phyloP scores from a whole-genome alignment of 2,797 vertebrate species.

The Poecilia wingei region DNA sequence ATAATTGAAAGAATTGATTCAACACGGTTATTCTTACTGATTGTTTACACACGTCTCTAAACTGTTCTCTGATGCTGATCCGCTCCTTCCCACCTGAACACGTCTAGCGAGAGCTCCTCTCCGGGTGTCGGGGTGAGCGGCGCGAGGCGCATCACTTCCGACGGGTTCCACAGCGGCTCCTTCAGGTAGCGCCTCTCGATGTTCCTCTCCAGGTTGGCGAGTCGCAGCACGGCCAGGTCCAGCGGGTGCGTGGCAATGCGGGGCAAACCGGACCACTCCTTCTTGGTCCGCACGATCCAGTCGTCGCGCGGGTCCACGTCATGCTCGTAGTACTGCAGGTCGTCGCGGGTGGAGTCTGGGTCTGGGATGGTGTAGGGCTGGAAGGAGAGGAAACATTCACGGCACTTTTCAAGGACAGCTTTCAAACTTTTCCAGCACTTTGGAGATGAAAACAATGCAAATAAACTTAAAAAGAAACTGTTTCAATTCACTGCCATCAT shows the following conservation, averaged over 20 bases:
- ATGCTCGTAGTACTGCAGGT: constrained; percentile 92
- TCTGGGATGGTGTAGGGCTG: constrained; percentile 90
- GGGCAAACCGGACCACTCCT: constrained; percentile 85
- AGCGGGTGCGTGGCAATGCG: constrained; percentile 88
- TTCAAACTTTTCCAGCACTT: too few species aligned
- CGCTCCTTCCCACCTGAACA: constrained; percentile 67
- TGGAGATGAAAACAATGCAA: background rate
- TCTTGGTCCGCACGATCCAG: constrained; percentile 87
- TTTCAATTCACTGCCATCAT: too few species aligned
- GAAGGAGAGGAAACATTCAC: accelerated
- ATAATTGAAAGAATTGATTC: too few species aligned
- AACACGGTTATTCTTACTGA: too few species aligned
- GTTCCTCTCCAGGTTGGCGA: constrained; percentile 91
- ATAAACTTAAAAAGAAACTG: too few species aligned
- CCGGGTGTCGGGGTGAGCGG: constrained; percentile 76
- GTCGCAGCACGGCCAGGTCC: constrained; percentile 89
- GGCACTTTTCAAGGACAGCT: too few species aligned
- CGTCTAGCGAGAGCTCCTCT: constrained; percentile 79
- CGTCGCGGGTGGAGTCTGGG: constrained; percentile 88
- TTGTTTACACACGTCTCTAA: background rate
- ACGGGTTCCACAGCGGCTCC: constrained; percentile 91
- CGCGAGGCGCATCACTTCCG: constrained; percentile 90
- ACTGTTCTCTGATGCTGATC: background rate
- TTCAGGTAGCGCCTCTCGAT: constrained; percentile 93
- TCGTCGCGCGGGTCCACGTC: constrained; percentile 87